Evolutionary conservation across 2,113 vertebrate genomes (phyloP).

Genomic region (Leuciscus idus): DNA sequence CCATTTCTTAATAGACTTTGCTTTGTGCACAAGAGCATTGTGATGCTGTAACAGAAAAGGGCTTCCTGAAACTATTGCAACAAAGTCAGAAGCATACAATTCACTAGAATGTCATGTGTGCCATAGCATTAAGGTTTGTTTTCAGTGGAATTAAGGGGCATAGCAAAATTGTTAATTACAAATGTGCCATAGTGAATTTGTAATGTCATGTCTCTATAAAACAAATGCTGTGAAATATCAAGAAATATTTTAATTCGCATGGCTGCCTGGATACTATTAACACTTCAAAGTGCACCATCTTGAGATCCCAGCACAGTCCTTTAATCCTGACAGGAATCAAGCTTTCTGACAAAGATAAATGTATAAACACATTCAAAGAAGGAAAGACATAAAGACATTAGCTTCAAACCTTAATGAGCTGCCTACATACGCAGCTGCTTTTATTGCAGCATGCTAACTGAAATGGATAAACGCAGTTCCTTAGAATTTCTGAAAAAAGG

Average conservation of each 20-base stretch:
- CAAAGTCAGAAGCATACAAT: constrained; percentile 6
- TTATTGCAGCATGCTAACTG: background rate
- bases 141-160: background rate
- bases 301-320: background rate
- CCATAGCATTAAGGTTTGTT: background rate
- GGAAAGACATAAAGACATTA: background rate
- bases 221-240: background rate
- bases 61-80: background rate
- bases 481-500: background rate
- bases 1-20: background rate
- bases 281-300: constrained; percentile 12
- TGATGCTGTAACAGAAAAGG: background rate
- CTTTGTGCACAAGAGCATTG: background rate
- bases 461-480: background rate
- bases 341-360: constrained; percentile 11
- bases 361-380: background rate
- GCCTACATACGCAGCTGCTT: background rate
- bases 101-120: background rate
- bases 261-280: background rate
- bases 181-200: background rate
- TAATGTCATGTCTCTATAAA: background rate
- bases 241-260: background rate
- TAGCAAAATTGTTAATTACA: background rate
- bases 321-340: constrained; percentile 15
- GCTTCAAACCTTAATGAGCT: constrained; percentile 1